Evolutionary conservation across 2,888 invertebrate species (phyloP).

Genomic region (Cabera pusaria): DNA sequence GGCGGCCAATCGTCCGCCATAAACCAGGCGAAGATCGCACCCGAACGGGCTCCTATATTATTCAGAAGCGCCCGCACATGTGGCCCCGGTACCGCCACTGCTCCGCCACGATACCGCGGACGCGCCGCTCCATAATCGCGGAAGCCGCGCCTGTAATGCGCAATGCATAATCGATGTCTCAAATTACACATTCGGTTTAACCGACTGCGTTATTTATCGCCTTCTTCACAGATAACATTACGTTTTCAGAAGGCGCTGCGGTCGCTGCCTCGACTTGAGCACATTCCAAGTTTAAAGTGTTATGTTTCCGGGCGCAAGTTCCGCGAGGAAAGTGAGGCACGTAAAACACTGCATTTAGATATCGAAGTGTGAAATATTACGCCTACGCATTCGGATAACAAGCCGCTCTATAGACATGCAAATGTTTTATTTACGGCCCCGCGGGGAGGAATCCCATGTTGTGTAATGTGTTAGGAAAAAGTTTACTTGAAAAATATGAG

Average conservation of each 20-base stretch:
- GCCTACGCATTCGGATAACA: conserved; percentile 48
- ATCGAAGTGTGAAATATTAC: conserved; percentile 61
- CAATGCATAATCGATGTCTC: conserved; percentile 12
- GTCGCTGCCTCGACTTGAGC: conserved; percentile 1
- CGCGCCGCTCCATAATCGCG: conserved; percentile 11
- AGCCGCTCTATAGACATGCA: conserved; percentile 44
- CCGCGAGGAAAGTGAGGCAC: conserved; percentile 37
- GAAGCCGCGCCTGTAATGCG: conserved; percentile 4
- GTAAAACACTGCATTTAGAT: conserved; percentile 55
- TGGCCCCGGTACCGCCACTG: too few relatives aligned
- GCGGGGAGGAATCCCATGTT: conserved; percentile 43
- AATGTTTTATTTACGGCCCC: conserved; percentile 50
- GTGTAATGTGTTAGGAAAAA: conserved; percentile 39
- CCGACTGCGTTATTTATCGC: conserved; percentile 9
- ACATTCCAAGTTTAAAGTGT: conserved; percentile 27
- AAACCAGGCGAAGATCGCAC: conserved; percentile 63
- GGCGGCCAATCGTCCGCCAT: conserved; percentile 67
- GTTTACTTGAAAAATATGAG: conserved; percentile 22
- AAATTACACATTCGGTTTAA: conserved; percentile 11
- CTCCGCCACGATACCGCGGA: conserved; percentile 58
- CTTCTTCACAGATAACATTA: conserved; percentile 4
- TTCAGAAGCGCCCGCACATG: conserved; percentile 69
- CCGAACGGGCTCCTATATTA: conserved; percentile 66
- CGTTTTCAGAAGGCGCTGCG: conserved; percentile 8
- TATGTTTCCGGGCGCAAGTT: conserved; percentile 13